These are phyloP conservation scores for Dicaeum eximium DNA, from an alignment of 2,113 vertebrate species.

Conservation along the genomic window DNA sequence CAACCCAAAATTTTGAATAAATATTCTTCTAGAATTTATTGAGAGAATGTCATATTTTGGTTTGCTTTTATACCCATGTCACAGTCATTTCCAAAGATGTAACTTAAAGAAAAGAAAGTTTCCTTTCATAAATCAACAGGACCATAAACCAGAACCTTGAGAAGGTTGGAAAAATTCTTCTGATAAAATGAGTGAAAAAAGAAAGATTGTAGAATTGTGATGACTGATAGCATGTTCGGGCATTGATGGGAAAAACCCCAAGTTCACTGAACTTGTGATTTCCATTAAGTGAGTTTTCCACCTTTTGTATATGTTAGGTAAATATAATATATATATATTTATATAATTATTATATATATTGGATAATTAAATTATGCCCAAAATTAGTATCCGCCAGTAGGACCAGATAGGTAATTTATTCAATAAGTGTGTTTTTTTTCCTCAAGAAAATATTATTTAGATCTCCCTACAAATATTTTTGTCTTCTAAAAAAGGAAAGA, in stretches of 20 bases:
- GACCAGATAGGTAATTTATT: not conserved
- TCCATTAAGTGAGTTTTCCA: not conserved
- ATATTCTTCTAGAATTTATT: not conserved
- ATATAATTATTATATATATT: too few relatives aligned
- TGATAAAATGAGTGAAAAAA: fast-evolving
- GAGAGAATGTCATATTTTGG: not conserved
- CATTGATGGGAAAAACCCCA: not conserved
- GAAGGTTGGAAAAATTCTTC: not conserved
- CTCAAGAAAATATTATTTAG: not conserved
- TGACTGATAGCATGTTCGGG: not conserved
- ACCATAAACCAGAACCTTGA: not conserved
- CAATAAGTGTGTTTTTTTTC: not conserved
- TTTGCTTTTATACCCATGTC: not conserved
- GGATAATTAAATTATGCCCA: not conserved
- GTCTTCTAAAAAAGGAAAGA: not conserved
- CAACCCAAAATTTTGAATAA: not conserved
- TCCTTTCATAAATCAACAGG: not conserved
- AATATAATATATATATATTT: not conserved
- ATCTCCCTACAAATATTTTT: not conserved
- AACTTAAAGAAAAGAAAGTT: not conserved
- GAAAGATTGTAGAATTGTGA: not conserved
- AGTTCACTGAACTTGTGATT: not conserved
- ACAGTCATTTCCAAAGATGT: not conserved
- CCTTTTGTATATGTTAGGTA: not conserved
- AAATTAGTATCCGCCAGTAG: not conserved